Evolutionary conservation across 2,797 vertebrate species (phyloP).

Genomic region (Schizopygopsis pylzovi): DNA sequence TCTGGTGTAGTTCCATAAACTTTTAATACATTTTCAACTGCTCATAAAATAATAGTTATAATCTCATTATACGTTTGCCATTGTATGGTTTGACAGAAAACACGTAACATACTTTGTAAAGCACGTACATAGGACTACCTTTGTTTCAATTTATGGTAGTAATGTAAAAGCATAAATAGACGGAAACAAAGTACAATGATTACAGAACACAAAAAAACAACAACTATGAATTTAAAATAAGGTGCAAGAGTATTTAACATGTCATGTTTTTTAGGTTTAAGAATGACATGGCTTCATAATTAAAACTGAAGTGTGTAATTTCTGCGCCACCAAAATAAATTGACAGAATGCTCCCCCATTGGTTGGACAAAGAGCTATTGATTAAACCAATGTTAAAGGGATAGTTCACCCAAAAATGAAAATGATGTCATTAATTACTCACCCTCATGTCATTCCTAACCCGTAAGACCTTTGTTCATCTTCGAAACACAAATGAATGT

Average conservation of each 20-base stretch:
- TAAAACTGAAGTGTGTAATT: constrained; percentile 22
- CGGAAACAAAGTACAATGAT: constrained; percentile 26
- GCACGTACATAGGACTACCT: constrained; percentile 35
- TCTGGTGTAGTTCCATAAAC: constrained; percentile 20
- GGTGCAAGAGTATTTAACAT: constrained; percentile 58
- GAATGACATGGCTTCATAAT: constrained; percentile 38
- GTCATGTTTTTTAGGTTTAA: constrained; percentile 31
- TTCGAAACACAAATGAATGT: not conserved
- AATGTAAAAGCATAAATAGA: constrained; percentile 55
- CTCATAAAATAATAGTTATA: constrained; percentile 50
- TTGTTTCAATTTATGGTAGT: constrained; percentile 48
- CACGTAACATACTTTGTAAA: constrained; percentile 38
- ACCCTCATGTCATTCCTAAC: too few species aligned
- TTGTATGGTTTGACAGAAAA: constrained; percentile 47
- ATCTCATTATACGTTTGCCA: constrained; percentile 42
- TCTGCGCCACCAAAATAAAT: not conserved
- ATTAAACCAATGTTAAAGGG: not conserved
- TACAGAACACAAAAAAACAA: not conserved
- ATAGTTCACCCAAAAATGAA: too few species aligned
- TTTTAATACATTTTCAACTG: constrained; percentile 40
- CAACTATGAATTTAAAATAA: constrained; percentile 53
- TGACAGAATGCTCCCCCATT: not conserved
- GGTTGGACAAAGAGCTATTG: not conserved
- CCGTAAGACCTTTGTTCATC: not conserved
- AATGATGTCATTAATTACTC: not conserved